Evolutionary conservation across 1,140 invertebrate genomes (phyloP).

Genomic region (Batillaria attramentaria): DNA sequence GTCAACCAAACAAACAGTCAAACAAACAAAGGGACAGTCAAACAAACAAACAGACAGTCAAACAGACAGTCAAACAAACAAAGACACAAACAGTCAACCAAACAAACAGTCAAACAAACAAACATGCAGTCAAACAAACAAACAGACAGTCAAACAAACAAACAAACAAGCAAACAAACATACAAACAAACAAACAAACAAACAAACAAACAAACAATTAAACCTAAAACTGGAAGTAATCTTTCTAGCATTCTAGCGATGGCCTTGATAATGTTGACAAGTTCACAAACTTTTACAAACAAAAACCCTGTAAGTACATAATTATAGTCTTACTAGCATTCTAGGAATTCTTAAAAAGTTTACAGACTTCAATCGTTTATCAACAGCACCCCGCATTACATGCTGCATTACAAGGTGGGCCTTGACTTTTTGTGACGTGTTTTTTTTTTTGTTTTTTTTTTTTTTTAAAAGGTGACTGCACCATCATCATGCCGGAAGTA

Average conservation of each 20-base stretch:
- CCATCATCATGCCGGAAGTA: constrained; percentile 19
- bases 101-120: not conserved
- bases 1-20: constrained; percentile 21
- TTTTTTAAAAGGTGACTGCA: too few relatives aligned
- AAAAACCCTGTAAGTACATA: too few relatives aligned
- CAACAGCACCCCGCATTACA: not conserved
- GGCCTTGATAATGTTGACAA: not conserved
- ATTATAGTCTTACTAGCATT: too few relatives aligned
- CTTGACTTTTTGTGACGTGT: too few relatives aligned
- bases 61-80: constrained; percentile 8
- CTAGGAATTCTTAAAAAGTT: not conserved
- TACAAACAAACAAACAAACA: not conserved
- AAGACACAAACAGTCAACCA: constrained; percentile 3
- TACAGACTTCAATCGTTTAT: not conserved
- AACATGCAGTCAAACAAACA: not conserved
- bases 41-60: constrained; percentile 12
- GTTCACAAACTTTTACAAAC: not conserved
- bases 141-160: not conserved
- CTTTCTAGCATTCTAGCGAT: not conserved
- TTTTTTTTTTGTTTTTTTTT: too few relatives aligned
- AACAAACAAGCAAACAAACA: too few relatives aligned
- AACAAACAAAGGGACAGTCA: constrained; percentile 17
- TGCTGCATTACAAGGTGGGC: not conserved
- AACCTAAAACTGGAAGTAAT: not conserved
- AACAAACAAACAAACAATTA: not conserved